Conservation (phyloP, 2,888 invertebrate genomes). For the Plebejus anna region DNA sequence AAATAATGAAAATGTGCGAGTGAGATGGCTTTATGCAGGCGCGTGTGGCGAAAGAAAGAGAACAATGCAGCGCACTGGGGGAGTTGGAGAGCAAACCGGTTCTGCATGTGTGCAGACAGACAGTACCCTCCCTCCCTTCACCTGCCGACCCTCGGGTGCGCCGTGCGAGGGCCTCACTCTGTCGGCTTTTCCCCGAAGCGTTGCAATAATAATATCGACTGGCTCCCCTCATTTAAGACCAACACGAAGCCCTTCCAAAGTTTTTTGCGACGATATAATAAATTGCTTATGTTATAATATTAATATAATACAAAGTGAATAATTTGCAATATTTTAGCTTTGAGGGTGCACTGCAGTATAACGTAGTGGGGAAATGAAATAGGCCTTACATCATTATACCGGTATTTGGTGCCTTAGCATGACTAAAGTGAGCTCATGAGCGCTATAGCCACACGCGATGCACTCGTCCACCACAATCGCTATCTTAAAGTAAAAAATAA, state of each 20-base stretch:
- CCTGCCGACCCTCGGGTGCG: conserved; percentile 66
- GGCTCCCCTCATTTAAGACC: conserved; percentile 40
- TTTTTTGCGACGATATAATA: conserved; percentile 36
- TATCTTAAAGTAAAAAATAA: conserved; percentile 75
- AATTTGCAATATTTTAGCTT: not conserved
- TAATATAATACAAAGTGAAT: not conserved
- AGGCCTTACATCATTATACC: conserved; percentile 2
- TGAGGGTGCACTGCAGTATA: not conserved
- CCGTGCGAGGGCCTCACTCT: conserved; percentile 61
- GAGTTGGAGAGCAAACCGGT: conserved; percentile 74
- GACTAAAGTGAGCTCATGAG: conserved; percentile 7
- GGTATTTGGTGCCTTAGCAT: conserved; percentile 21
- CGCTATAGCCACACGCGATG: conserved; percentile 63
- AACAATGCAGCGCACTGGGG: conserved; percentile 64
- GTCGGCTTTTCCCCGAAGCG: conserved; percentile 67
- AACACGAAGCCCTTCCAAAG: conserved; percentile 39
- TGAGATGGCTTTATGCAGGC: conserved; percentile 62
- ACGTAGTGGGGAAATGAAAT: not conserved
- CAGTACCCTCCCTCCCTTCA: conserved; percentile 71
- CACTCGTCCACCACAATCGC: conserved; percentile 66
- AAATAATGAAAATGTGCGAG: conserved; percentile 74
- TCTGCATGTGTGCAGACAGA: conserved; percentile 74
- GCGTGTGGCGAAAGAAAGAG: conserved; percentile 68
- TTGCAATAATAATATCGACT: conserved; percentile 68
- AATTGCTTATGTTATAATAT: conserved; percentile 10